A percentile compares a stretch with the other conserved stretches of the same genome.
These are phyloP conservation scores for Ethmia dodecea DNA, from an alignment of 2,888 invertebrate species.

Conservation along the genomic window DNA sequence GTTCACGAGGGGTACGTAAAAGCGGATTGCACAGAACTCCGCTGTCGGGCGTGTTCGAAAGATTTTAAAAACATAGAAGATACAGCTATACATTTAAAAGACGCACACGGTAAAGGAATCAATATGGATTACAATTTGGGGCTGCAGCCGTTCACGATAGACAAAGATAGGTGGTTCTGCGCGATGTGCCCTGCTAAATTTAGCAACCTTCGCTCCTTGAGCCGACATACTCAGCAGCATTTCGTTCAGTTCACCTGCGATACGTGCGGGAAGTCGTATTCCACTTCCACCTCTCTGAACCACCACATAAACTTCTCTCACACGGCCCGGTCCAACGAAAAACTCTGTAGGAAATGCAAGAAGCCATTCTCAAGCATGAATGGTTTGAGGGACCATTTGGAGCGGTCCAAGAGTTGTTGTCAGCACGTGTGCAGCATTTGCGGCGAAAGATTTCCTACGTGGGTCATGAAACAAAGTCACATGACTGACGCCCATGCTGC, in stretches of 20 bases:
- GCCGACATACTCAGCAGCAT: constrained; percentile 35
- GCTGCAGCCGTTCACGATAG: constrained; percentile 28
- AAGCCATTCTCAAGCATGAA: constrained; percentile 22
- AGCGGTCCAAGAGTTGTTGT: constrained; percentile 26
- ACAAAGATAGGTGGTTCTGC: constrained; percentile 23
- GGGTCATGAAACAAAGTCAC: constrained; percentile 23
- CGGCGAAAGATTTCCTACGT: constrained; percentile 26
- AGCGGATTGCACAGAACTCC: constrained; percentile 30
- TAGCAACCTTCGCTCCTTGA: constrained; percentile 26
- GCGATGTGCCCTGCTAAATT: constrained; percentile 28
- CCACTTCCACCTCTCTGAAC: constrained; percentile 23
- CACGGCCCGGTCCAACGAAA: constrained; percentile 15
- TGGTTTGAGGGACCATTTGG: constrained; percentile 24
- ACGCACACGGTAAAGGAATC: constrained; percentile 17
- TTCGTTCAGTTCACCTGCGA: constrained; percentile 33
- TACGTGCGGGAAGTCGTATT: constrained; percentile 32
- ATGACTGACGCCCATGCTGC: constrained; percentile 24
- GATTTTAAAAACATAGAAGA: constrained; percentile 19
- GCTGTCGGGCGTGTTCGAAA: constrained; percentile 27
- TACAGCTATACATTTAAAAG: constrained; percentile 25
- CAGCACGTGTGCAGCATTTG: constrained; percentile 28
- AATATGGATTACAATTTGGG: constrained; percentile 19
- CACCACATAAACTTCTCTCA: constrained; percentile 20
- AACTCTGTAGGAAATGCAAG: constrained; percentile 29
- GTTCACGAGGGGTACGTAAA: constrained; percentile 24